Percentiles rank a stretch among this genome's conserved stretches.
phyloP scores from a whole-genome alignment of 1,140 invertebrate species.

The Prorops nasuta region DNA sequence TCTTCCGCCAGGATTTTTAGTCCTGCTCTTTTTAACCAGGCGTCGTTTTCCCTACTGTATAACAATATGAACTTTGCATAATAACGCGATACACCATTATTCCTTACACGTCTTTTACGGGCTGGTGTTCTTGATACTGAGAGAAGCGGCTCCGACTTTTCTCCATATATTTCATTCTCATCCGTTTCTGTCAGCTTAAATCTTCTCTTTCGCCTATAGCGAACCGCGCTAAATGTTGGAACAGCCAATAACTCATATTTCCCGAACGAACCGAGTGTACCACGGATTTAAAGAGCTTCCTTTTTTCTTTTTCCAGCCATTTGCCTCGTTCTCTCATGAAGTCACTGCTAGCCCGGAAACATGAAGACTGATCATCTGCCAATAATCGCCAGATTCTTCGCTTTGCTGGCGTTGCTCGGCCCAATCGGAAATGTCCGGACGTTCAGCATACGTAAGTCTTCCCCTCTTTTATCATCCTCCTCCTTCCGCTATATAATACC shows the following conservation, averaged over 20 bases:
- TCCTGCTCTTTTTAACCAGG: no score
- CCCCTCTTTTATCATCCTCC: not conserved
- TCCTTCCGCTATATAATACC: no score
- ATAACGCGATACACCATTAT: no score
- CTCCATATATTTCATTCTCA: not conserved
- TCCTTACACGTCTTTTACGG: no score
- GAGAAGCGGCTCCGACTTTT: not conserved
- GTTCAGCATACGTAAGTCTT: constrained; percentile 46
- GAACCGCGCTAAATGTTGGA: no score
- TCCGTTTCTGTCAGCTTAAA: not conserved
- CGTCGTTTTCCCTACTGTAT: no score
- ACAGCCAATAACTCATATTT: no score
- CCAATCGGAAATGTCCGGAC: constrained; percentile 31
- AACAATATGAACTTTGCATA: no score
- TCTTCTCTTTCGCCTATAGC: constrained; percentile 4
- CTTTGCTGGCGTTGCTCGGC: constrained; percentile 35
- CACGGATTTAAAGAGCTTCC: not conserved
- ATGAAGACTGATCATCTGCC: constrained; percentile 49
- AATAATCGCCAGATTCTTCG: constrained; percentile 35
- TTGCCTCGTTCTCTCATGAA: constrained; percentile 43
- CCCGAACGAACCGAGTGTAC: no score
- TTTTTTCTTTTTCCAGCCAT: constrained; percentile 33
- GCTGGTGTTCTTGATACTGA: not conserved
- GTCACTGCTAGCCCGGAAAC: constrained; percentile 38
- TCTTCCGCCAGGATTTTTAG: no score